Percentiles rank a stretch among this genome's conserved stretches.
Evolutionary conservation across 1,140 invertebrate species (phyloP).

Genomic region (Atta texana): DNA sequence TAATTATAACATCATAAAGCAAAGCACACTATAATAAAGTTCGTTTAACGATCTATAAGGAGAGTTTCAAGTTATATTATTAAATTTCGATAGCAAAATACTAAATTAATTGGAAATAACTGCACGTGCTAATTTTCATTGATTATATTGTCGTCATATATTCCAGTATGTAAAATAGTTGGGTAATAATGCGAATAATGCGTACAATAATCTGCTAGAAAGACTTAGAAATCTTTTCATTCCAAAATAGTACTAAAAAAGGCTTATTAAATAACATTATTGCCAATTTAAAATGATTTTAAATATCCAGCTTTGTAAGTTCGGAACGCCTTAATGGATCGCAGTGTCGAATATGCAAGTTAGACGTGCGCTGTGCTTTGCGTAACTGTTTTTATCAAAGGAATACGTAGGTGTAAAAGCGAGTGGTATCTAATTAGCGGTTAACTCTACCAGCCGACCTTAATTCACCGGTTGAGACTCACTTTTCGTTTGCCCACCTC

Average conservation of each 20-base stretch:
- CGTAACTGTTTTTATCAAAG: conserved; percentile 62
- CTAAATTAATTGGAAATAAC: conserved; percentile 44
- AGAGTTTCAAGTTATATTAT: conserved; percentile 47
- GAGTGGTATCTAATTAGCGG: conserved; percentile 77
- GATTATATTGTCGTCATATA: neutral
- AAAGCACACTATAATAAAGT: conserved; percentile 49
- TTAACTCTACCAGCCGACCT: conserved; percentile 59
- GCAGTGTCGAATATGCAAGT: conserved; percentile 73
- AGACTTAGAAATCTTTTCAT: neutral
- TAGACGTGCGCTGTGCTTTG: conserved; percentile 51
- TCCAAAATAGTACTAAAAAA: neutral
- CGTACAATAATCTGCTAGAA: neutral
- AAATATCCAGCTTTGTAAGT: neutral
- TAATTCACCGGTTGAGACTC: conserved; percentile 70
- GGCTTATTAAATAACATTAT: neutral
- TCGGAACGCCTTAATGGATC: conserved; percentile 43
- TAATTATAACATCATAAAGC: neutral
- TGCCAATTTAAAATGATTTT: conserved; percentile 25
- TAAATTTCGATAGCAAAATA: conserved; percentile 36
- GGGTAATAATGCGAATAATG: neutral
- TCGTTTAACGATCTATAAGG: neutral
- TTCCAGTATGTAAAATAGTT: neutral
- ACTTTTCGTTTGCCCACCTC: conserved; percentile 19
- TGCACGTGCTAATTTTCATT: neutral
- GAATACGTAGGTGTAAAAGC: conserved; percentile 76